Percentiles rank a stretch among this genome's conserved stretches.
These are phyloP conservation scores for Pogonus chalceus DNA, from an alignment of 1,140 invertebrate genomes.

Conservation along the genomic window DNA sequence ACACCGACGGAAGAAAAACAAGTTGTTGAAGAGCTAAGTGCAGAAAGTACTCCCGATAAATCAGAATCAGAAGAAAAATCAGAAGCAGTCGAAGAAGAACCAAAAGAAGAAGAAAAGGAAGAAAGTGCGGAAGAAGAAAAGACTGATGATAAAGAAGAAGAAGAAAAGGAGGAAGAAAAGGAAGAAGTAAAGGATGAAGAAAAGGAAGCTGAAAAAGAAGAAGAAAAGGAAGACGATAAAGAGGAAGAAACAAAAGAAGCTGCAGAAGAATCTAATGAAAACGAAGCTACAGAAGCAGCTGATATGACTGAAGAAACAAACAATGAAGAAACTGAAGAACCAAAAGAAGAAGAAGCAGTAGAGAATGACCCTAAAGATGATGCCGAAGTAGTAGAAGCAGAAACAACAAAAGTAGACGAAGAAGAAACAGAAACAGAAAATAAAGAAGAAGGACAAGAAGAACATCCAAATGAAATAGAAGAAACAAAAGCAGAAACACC, in stretches of 20 bases:
- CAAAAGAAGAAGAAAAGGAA: constrained; percentile 16
- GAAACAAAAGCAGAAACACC: constrained; percentile 22
- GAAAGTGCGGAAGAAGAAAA: constrained; percentile 15
- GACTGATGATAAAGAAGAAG: constrained; percentile 20
- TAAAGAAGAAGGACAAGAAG: constrained; percentile 10
- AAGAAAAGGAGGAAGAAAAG: constrained; percentile 31
- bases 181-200: constrained; percentile 8
- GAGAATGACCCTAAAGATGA: constrained; percentile 26
- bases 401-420: constrained; percentile 27
- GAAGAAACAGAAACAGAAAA: constrained; percentile 9
- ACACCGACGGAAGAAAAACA: constrained; percentile 19
- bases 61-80: constrained; percentile 20
- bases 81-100: constrained; percentile 21
- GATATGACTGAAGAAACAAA: constrained; percentile 1
- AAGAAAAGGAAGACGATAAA: constrained; percentile 13
- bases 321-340: constrained; percentile 12
- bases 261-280: constrained; percentile 32
- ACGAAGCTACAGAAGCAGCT: constrained; percentile 3
- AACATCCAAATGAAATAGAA: constrained; percentile 8
- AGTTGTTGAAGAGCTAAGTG: constrained; percentile 17
- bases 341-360: constrained; percentile 2
- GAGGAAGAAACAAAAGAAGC: constrained; percentile 31
- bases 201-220: constrained; percentile 9
- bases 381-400: constrained; percentile 23
- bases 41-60: constrained; percentile 11